Evolutionary conservation across 2,797 vertebrate species (phyloP).

Genomic region (Ctenopoma multispine): DNA sequence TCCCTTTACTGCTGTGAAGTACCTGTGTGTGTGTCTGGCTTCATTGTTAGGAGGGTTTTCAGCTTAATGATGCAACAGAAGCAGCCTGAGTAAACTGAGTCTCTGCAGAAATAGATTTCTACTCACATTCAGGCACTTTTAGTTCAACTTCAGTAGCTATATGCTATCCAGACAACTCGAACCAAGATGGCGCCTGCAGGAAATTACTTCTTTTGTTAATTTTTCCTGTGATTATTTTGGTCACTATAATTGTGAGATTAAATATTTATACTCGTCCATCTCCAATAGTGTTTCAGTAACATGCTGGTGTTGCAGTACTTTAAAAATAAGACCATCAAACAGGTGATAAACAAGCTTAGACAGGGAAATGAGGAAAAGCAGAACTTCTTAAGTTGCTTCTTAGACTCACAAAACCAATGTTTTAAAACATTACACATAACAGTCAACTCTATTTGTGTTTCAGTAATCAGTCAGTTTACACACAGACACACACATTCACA

Average conservation of each 20-base stretch:
- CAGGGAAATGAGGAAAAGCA: background rate
- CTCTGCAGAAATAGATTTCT: background rate
- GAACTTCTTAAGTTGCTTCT: background rate
- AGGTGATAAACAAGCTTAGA: too few relatives aligned
- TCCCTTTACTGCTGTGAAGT: slow-evolving; percentile 13
- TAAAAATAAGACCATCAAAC: too few relatives aligned
- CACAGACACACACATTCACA: too few relatives aligned
- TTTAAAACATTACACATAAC: background rate
- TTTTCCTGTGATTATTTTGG: too few relatives aligned
- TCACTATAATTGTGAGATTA: too few relatives aligned
- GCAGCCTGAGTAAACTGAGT: background rate
- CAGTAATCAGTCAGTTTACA: too few relatives aligned
- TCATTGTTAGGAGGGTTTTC: slow-evolving; percentile 11
- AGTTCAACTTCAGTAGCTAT: background rate
- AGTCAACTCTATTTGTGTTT: too few relatives aligned
- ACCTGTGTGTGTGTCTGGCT: background rate
- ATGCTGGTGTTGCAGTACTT: too few relatives aligned
- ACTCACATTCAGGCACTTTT: background rate
- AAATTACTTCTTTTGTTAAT: too few relatives aligned
- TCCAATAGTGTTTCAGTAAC: too few relatives aligned
- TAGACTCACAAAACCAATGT: background rate
- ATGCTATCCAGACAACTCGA: background rate
- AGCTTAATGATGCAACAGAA: slow-evolving; percentile 16
- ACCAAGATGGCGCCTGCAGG: background rate
- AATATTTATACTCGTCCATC: too few relatives aligned